A percentile compares a stretch with the other conserved stretches of the same genome.
phyloP scores from a whole-genome alignment of 2,888 invertebrate genomes.

The Trichogramma dendrolimi region DNA sequence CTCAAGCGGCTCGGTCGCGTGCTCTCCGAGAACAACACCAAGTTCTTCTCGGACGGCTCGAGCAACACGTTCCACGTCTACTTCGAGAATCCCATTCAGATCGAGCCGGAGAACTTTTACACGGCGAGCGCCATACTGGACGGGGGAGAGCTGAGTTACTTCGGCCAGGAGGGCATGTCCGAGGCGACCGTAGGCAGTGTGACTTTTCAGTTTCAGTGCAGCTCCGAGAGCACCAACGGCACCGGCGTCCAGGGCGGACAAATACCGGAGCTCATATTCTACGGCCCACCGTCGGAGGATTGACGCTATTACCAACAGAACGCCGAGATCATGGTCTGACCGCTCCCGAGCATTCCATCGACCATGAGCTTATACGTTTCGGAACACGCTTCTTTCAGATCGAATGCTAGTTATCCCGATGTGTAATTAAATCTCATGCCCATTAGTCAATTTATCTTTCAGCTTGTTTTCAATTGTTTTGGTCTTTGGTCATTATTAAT shows the following conservation, averaged over 20 bases:
- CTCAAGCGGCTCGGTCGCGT: slow-evolving; percentile 83
- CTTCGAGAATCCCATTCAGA: slow-evolving; percentile 78
- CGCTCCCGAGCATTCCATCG: not conserved
- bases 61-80: slow-evolving; percentile 92
- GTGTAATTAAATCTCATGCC: too few relatives aligned
- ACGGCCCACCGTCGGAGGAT: slow-evolving; percentile 70
- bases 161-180: slow-evolving; percentile 94
- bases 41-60: slow-evolving; percentile 94
- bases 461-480: too few relatives aligned
- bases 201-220: slow-evolving; percentile 95
- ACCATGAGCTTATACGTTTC: not conserved
- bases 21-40: slow-evolving; percentile 85
- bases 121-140: slow-evolving; percentile 94
- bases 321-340: slow-evolving; percentile 34
- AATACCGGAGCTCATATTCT: slow-evolving; percentile 94
- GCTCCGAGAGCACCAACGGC: slow-evolving; percentile 94
- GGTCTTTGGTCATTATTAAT: too few relatives aligned
- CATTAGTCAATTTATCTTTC: too few relatives aligned
- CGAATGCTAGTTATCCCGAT: too few relatives aligned
- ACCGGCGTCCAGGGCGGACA: slow-evolving; percentile 97
- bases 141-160: slow-evolving; percentile 91
- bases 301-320: slow-evolving; percentile 37
- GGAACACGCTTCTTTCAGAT: too few relatives aligned
- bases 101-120: slow-evolving; percentile 90
- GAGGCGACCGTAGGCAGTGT: slow-evolving; percentile 90